These are phyloP conservation scores for Silurus meridionalis DNA, from an alignment of 2,113 vertebrate species.

Conservation along the genomic window DNA sequence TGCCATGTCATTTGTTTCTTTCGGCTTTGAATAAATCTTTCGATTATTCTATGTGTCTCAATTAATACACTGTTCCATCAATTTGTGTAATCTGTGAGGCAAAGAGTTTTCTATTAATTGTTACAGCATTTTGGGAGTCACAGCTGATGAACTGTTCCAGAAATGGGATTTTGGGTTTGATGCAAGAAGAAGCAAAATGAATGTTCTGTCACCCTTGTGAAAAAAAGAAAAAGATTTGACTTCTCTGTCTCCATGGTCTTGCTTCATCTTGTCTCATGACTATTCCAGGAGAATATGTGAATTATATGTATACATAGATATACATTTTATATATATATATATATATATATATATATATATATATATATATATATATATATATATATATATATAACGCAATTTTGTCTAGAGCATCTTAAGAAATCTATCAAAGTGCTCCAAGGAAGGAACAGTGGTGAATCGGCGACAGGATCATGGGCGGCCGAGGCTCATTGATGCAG, in stretches of 20 bases:
- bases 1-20: slow-evolving; percentile 31
- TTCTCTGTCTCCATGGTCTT: slow-evolving; percentile 11
- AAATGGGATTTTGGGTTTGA: slow-evolving; percentile 44
- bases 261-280: slow-evolving; percentile 28
- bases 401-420: no score
- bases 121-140: slow-evolving; percentile 41
- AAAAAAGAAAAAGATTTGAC: slow-evolving; percentile 37
- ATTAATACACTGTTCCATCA: slow-evolving; percentile 47
- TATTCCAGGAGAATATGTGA: slow-evolving; percentile 35
- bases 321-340: no score
- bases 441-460: no score
- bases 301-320: neutral
- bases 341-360: no score
- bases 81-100: slow-evolving; percentile 48
- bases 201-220: slow-evolving; percentile 40
- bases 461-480: no score
- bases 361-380: no score
- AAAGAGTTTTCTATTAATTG: slow-evolving; percentile 49
- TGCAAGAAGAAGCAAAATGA: slow-evolving; percentile 40
- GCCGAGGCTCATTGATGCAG: no score
- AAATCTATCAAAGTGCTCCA: no score
- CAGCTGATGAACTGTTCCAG: slow-evolving; percentile 45
- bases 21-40: slow-evolving; percentile 45
- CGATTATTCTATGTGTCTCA: slow-evolving; percentile 49
- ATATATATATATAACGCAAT: no score